Conservation (phyloP, 92 coral and sea anemone species). For the Heteractis magnifica region DNA sequence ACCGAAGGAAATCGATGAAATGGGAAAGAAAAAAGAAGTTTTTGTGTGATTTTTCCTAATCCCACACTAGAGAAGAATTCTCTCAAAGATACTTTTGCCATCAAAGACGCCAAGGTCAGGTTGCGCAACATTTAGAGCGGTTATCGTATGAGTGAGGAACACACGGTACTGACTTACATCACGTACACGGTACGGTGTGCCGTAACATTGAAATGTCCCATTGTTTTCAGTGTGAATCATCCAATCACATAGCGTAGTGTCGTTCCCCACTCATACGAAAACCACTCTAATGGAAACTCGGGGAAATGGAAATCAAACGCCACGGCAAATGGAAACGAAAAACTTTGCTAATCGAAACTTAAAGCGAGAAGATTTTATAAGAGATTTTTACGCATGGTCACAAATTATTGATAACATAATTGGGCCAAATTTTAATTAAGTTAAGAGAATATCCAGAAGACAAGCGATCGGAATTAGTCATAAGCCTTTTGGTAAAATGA, state of each 20-base stretch:
- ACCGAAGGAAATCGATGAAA: conserved; percentile 51
- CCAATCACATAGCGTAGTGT: no score
- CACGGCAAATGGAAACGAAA: no score
- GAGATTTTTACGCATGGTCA: background rate
- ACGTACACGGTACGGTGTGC: no score
- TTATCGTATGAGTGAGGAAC: no score
- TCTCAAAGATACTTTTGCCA: background rate
- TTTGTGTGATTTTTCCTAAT: conserved; percentile 45
- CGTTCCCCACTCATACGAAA: no score
- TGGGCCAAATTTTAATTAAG: background rate
- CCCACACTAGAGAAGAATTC: background rate
- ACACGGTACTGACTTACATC: no score
- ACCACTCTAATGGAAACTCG: no score
- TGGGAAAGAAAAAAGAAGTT: conserved; percentile 77
- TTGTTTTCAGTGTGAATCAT: no score
- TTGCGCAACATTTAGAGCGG: no score
- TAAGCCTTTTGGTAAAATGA: background rate
- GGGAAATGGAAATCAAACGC: no score
- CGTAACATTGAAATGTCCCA: no score
- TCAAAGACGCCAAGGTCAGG: background rate
- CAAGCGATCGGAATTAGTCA: background rate
- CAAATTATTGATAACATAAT: background rate
- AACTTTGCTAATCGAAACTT: background rate
- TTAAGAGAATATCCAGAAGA: background rate
- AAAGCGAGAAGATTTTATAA: background rate